Percentiles rank a stretch among this genome's conserved stretches.
These are phyloP conservation scores for Limanda limanda DNA, from an alignment of 2,113 vertebrate genomes.

Conservation along the genomic window DNA sequence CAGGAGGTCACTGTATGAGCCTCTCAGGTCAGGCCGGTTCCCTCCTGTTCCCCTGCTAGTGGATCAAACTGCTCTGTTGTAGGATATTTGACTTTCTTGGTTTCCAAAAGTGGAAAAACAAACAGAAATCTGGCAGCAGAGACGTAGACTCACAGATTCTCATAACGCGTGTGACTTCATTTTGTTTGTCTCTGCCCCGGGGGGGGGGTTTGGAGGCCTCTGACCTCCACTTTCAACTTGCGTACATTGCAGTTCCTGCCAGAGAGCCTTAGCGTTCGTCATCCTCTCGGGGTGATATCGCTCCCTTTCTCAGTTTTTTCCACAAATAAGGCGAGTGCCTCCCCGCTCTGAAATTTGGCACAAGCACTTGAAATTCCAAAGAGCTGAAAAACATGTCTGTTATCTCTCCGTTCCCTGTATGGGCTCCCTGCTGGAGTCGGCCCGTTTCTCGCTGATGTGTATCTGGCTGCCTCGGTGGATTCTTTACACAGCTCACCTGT, in stretches of 20 bases:
- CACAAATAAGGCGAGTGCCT: constrained; percentile 81
- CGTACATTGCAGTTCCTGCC: constrained; percentile 47
- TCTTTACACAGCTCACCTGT: constrained; percentile 83
- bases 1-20: constrained; percentile 28
- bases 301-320: constrained; percentile 79
- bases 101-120: constrained; percentile 45
- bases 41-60: background rate
- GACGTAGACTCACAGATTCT: constrained; percentile 19
- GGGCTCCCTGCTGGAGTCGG: constrained; percentile 25
- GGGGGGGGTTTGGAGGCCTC: constrained; percentile 26
- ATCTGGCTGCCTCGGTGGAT: background rate
- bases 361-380: constrained; percentile 78
- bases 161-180: constrained; percentile 36
- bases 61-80: constrained; percentile 1
- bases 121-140: constrained; percentile 16
- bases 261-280: constrained; percentile 62
- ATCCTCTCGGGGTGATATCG: constrained; percentile 66
- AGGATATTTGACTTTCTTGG: background rate
- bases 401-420: constrained; percentile 47
- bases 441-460: background rate
- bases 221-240: constrained; percentile 62
- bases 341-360: constrained; percentile 79
- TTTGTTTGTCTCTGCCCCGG: constrained; percentile 44
- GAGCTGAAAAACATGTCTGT: constrained; percentile 51
- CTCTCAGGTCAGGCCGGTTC: constrained; percentile 7